Percentiles rank a stretch among this genome's conserved stretches.
Conservation (phyloP, 2,888 invertebrate species). For the Stictocephala bisonia region DNA sequence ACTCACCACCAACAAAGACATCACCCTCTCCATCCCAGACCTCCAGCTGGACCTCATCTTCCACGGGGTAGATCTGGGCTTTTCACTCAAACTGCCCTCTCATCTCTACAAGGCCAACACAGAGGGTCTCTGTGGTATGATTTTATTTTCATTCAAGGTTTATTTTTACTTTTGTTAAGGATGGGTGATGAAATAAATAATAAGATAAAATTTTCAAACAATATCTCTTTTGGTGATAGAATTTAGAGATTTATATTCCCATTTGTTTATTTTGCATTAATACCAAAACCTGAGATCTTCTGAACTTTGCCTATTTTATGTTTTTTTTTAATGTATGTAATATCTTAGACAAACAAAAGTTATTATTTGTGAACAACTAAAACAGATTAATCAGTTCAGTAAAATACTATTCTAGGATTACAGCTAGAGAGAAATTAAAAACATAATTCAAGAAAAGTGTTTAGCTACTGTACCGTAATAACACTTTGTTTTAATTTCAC, state of each 20-base stretch:
- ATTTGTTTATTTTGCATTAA: too few species aligned
- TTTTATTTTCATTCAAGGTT: constrained; percentile 50
- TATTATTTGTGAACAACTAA: too few species aligned
- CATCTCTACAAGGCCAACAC: constrained; percentile 76
- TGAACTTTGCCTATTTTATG: background rate
- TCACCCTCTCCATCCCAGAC: constrained; percentile 73
- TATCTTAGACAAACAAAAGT: too few species aligned
- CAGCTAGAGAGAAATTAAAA: too few species aligned
- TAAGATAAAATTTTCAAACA: background rate
- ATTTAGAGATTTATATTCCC: background rate
- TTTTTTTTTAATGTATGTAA: too few species aligned
- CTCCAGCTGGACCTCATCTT: constrained; percentile 77
- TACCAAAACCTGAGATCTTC: background rate
- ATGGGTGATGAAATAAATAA: background rate
- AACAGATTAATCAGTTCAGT: too few species aligned
- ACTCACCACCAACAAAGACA: constrained; percentile 71
- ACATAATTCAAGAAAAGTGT: too few species aligned
- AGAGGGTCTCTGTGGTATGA: constrained; percentile 83
- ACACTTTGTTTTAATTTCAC: too few species aligned
- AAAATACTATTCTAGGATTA: too few species aligned
- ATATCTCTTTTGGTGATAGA: background rate
- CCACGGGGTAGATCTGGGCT: constrained; percentile 65
- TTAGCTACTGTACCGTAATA: too few species aligned
- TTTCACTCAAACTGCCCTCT: constrained; percentile 76
- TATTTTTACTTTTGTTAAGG: background rate